These are phyloP conservation scores for Cataglyphis altisquamis DNA, from an alignment of 2,888 invertebrate species.

Conservation along the genomic window DNA sequence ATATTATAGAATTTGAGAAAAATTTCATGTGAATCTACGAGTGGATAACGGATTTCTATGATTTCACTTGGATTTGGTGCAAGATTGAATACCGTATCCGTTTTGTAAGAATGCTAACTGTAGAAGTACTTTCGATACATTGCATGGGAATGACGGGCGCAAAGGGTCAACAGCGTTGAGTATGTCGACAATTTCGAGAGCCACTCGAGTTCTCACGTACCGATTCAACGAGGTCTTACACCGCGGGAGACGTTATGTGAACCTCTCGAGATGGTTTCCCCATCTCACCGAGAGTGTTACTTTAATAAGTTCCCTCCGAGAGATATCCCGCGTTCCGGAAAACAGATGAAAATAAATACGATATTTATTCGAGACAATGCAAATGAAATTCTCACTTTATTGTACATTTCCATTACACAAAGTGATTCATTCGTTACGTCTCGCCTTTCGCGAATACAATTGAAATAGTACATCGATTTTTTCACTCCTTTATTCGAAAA, in stretches of 20 bases:
- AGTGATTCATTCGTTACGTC: slow-evolving; percentile 31
- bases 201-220: slow-evolving; percentile 72
- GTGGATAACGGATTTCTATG: neutral
- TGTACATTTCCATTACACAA: slow-evolving; percentile 15
- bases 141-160: slow-evolving; percentile 67
- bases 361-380: slow-evolving; percentile 6
- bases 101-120: slow-evolving; percentile 36
- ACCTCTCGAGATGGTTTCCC: slow-evolving; percentile 44
- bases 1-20: neutral
- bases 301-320: slow-evolving; percentile 47
- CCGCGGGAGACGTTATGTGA: slow-evolving; percentile 40
- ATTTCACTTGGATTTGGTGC: slow-evolving; percentile 11
- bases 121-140: slow-evolving; percentile 32
- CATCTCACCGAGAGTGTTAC: slow-evolving; percentile 48
- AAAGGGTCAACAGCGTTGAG: slow-evolving; percentile 58
- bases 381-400: slow-evolving; percentile 34
- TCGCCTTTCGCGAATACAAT: slow-evolving; percentile 30
- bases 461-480: slow-evolving; percentile 44
- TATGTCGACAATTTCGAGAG: slow-evolving; percentile 77
- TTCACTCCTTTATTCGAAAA: slow-evolving; percentile 30
- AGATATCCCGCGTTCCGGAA: slow-evolving; percentile 22
- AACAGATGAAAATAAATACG: slow-evolving; percentile 36
- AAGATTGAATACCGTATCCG: slow-evolving; percentile 1
- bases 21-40: neutral
- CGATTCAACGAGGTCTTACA: slow-evolving; percentile 63